Conservation (phyloP, 2,113 vertebrate genomes). For the Capra hircus region DNA sequence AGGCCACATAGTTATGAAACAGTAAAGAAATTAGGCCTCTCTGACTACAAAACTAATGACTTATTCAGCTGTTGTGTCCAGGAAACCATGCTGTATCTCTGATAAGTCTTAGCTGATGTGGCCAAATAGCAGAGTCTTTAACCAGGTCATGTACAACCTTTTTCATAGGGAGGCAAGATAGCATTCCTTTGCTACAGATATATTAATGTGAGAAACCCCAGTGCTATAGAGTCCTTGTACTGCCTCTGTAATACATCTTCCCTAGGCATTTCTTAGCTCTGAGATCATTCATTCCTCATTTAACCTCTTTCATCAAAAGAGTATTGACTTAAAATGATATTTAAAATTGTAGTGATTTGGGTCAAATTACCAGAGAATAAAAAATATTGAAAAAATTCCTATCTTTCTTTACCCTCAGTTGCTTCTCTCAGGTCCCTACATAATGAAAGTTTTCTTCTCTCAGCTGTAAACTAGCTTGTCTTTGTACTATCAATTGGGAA, state of each 20-base stretch:
- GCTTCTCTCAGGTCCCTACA: neutral
- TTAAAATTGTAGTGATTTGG: neutral
- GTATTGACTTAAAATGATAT: neutral
- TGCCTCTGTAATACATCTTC: neutral
- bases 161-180: neutral
- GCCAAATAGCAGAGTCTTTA: neutral
- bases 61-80: neutral
- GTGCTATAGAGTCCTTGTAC: neutral
- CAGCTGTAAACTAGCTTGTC: neutral
- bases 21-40: neutral
- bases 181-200: neutral
- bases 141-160: neutral
- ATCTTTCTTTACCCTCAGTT: neutral
- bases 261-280: neutral
- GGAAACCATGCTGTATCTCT: neutral
- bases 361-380: neutral
- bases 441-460: neutral
- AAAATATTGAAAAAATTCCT: neutral
- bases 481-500: neutral
- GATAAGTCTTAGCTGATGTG: neutral
- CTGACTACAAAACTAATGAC: neutral
- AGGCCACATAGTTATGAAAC: neutral
- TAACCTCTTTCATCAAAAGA: neutral
- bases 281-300: neutral
- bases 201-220: neutral